phyloP scores from a whole-genome alignment of 92 coral and sea anemone genomes.

The Palythoa grandiflora region DNA sequence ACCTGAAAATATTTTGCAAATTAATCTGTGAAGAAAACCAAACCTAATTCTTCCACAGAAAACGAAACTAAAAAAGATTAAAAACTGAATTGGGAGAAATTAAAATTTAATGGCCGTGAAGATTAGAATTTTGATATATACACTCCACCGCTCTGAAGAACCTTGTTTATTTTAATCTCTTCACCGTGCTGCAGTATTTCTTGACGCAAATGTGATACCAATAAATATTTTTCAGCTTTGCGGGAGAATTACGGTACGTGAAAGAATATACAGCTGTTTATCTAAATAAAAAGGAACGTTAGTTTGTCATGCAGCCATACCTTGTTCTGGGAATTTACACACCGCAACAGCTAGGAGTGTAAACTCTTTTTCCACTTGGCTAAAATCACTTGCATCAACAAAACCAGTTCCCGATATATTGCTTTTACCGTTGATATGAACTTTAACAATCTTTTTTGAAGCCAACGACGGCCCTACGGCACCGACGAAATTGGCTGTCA shows the following conservation, averaged over 20 bases:
- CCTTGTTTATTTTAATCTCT: neutral
- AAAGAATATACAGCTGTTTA: neutral
- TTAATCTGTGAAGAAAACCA: neutral
- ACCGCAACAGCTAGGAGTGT: too few relatives aligned
- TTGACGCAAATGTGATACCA: neutral
- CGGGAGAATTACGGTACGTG: neutral
- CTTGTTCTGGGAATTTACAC: neutral
- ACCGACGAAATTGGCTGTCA: neutral
- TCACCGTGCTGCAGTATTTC: too few relatives aligned
- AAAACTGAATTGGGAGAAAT: constrained; percentile 7
- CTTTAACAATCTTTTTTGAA: neutral
- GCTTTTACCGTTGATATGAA: neutral
- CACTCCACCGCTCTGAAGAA: too few relatives aligned
- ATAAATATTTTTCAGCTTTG: neutral
- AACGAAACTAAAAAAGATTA: neutral
- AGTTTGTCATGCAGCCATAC: too few relatives aligned
- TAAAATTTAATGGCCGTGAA: constrained; percentile 37
- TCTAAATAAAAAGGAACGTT: too few relatives aligned
- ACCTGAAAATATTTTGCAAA: neutral
- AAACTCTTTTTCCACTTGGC: neutral
- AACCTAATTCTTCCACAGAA: neutral
- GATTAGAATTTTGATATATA: constrained; percentile 26
- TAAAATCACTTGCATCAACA: neutral
- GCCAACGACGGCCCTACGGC: constrained; percentile 16
- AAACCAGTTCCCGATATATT: neutral